A percentile compares a stretch with the other conserved stretches of the same genome.
phyloP scores from a whole-genome alignment of 2,888 invertebrate species.

The Acleris emargana region DNA sequence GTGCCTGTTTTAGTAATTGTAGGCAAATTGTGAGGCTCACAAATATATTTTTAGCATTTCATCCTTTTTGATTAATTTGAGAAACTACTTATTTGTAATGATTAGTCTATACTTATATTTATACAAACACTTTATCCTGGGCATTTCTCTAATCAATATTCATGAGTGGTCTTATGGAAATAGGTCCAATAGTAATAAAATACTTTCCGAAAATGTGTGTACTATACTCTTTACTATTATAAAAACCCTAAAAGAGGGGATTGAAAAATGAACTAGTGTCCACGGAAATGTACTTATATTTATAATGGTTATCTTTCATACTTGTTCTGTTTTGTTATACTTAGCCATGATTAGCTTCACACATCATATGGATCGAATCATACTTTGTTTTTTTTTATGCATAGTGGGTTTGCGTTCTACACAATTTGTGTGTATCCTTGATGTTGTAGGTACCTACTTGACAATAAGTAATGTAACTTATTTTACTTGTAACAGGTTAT shows the following conservation, averaged over 20 bases:
- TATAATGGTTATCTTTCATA: too few relatives aligned
- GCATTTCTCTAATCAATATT: not conserved
- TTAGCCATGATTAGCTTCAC: too few relatives aligned
- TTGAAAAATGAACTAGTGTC: too few relatives aligned
- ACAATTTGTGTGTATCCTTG: not conserved
- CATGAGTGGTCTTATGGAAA: conserved; percentile 11
- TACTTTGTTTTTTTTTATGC: too few relatives aligned
- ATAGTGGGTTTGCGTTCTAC: too few relatives aligned
- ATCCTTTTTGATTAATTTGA: not conserved
- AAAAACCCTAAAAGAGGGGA: not conserved
- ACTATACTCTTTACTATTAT: not conserved
- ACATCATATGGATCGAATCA: not conserved
- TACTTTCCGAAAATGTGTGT: conserved; percentile 18
- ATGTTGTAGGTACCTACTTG: conserved; percentile 7
- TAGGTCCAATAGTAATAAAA: conserved; percentile 29
- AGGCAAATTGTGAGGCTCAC: too few relatives aligned
- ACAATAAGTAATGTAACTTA: conserved; percentile 8
- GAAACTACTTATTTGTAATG: not conserved
- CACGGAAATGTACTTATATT: too few relatives aligned
- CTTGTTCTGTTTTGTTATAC: too few relatives aligned
- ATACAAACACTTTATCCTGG: not conserved
- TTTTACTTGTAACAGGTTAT: not conserved
- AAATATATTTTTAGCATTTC: not conserved
- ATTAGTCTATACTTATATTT: not conserved
- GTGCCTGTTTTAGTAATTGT: too few relatives aligned